Conservation (phyloP, 2,888 invertebrate genomes). For the Patella pellucida region DNA sequence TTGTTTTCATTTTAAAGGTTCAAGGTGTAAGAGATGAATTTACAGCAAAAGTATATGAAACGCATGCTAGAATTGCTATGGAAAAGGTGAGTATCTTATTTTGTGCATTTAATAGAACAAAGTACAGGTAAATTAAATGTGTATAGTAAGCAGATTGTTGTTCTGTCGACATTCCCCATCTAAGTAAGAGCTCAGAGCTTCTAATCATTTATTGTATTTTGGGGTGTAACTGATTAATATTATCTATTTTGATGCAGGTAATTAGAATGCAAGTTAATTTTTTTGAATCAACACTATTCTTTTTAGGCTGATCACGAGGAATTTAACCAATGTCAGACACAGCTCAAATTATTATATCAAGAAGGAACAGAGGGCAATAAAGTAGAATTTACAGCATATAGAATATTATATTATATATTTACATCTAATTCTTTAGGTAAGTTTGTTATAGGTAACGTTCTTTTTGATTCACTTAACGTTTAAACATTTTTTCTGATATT, state of each 20-base stretch:
- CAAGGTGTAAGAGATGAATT: slow-evolving; percentile 95
- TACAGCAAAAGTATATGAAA: slow-evolving; percentile 98
- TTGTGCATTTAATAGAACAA: too few relatives aligned
- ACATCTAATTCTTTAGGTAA: slow-evolving; percentile 96
- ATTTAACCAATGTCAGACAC: slow-evolving; percentile 99
- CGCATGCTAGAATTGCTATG: slow-evolving; percentile 96
- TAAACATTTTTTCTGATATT: too few relatives aligned
- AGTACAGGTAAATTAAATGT: too few relatives aligned
- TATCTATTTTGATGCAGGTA: background rate
- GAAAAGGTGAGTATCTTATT: slow-evolving; percentile 77
- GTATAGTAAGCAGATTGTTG: too few relatives aligned
- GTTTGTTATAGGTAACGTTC: slow-evolving; percentile 12
- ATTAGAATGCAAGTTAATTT: background rate
- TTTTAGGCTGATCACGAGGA: slow-evolving; percentile 92
- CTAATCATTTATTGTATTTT: too few relatives aligned
- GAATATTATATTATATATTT: slow-evolving; percentile 96
- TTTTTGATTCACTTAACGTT: too few relatives aligned
- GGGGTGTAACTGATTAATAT: background rate
- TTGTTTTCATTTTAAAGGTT: slow-evolving; percentile 76
- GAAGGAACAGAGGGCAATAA: slow-evolving; percentile 75
- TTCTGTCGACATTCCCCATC: too few relatives aligned
- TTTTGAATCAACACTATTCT: slow-evolving; percentile 11
- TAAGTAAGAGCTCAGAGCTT: too few relatives aligned
- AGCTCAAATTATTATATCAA: slow-evolving; percentile 91
- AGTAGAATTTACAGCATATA: slow-evolving; percentile 94